Conservation (phyloP, 2,113 vertebrate genomes). For the Dipodomys stephensi region DNA sequence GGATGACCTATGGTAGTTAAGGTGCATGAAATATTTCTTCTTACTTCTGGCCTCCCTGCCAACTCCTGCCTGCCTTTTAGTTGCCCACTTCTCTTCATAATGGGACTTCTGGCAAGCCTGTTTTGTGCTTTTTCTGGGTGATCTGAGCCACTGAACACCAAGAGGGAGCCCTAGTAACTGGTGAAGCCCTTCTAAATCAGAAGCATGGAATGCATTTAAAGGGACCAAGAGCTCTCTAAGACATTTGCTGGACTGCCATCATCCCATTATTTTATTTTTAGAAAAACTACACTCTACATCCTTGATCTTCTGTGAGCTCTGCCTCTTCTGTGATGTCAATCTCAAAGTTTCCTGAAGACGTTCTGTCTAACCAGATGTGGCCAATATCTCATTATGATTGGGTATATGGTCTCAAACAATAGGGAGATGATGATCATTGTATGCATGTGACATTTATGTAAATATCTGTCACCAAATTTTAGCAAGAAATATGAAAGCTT, state of each 20-base stretch:
- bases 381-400: background rate
- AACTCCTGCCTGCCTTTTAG: background rate
- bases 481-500: background rate
- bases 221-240: background rate
- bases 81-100: background rate
- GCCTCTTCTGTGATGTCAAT: constrained; percentile 81
- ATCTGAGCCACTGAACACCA: background rate
- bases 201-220: constrained; percentile 15
- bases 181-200: background rate
- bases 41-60: background rate
- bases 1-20: background rate
- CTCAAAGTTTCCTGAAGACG: constrained; percentile 33
- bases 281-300: constrained; percentile 82
- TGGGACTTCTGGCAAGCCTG: background rate
- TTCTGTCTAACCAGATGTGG: background rate
- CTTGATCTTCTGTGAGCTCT: constrained; percentile 81
- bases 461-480: constrained; percentile 20
- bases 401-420: background rate
- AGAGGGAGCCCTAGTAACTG: background rate
- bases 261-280: constrained; percentile 86
- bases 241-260: constrained; percentile 83
- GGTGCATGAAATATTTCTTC: background rate
- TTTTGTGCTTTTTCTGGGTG: background rate
- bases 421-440: constrained; percentile 23
- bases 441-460: background rate